Conservation (phyloP, 2,888 invertebrate species). For the Cataglyphis rosenhaueri region DNA sequence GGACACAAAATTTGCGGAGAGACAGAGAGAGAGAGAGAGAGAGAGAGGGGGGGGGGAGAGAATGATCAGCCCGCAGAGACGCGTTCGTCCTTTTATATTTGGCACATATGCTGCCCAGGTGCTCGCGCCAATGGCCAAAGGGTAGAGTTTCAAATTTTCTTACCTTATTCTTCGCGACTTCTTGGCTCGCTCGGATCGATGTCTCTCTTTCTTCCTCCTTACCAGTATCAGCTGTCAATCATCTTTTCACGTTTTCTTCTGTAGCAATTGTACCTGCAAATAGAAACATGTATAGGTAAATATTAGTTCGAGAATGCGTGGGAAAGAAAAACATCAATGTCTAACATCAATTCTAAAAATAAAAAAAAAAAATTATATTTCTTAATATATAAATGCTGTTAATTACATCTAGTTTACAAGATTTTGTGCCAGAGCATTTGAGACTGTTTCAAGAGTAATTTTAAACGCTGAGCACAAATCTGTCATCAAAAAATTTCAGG, state of each 20-base stretch:
- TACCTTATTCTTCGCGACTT: conserved; percentile 67
- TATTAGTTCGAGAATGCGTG: not conserved
- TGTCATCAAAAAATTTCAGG: too few relatives aligned
- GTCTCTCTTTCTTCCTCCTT: conserved; percentile 19
- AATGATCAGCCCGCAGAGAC: conserved; percentile 22
- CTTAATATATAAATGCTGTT: not conserved
- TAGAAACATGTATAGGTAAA: not conserved
- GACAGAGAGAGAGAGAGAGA: conserved; percentile 17
- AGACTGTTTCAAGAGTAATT: too few relatives aligned
- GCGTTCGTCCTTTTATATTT: conserved; percentile 60
- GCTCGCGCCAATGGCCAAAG: conserved; percentile 71
- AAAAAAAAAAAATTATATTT: not conserved
- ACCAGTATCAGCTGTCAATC: conserved; percentile 61
- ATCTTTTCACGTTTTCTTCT: conserved; percentile 21
- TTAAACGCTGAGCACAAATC: too few relatives aligned
- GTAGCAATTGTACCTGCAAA: conserved; percentile 11
- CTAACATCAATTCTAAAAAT: not conserved
- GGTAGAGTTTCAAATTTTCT: conserved; percentile 77
- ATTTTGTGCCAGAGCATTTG: too few relatives aligned
- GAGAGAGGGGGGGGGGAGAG: conserved; percentile 5
- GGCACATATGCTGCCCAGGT: conserved; percentile 79
- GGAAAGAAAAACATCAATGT: not conserved
- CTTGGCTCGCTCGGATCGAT: conserved; percentile 30
- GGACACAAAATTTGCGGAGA: conserved; percentile 49
- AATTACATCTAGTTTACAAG: too few relatives aligned